Evolutionary conservation across 2,888 invertebrate species (phyloP).

Genomic region (Hirtodrosophila confusa): DNA sequence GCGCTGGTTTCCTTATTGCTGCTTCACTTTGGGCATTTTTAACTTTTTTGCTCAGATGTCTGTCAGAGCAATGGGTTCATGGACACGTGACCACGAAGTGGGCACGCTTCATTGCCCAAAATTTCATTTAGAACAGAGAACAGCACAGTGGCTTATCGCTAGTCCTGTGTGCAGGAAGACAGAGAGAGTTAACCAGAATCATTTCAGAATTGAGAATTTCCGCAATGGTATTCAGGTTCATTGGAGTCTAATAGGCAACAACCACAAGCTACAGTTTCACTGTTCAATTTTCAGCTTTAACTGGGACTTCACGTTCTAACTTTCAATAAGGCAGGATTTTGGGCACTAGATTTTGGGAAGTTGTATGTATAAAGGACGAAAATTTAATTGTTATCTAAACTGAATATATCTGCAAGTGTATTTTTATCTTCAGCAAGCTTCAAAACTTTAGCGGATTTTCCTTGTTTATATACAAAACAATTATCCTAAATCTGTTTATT

Average conservation of each 20-base stretch:
- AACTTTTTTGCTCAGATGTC: slow-evolving; percentile 61
- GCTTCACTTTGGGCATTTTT: slow-evolving; percentile 51
- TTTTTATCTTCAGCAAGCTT: too few species aligned
- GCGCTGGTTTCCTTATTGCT: slow-evolving; percentile 47
- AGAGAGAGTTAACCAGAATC: neutral
- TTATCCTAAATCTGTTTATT: neutral
- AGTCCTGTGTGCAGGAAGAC: neutral
- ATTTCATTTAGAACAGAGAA: slow-evolving; percentile 49
- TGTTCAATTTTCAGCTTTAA: too few species aligned
- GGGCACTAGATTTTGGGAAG: too few species aligned
- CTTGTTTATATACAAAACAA: neutral
- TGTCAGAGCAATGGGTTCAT: slow-evolving; percentile 55
- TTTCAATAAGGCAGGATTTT: too few species aligned
- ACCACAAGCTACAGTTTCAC: too few species aligned
- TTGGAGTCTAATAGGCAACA: too few species aligned
- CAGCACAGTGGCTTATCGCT: slow-evolving; percentile 9
- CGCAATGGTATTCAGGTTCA: neutral
- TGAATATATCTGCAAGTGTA: too few species aligned
- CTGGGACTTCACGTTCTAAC: too few species aligned
- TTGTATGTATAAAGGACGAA: too few species aligned
- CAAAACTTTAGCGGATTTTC: too few species aligned
- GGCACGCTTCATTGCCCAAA: slow-evolving; percentile 58
- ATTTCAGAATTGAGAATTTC: slow-evolving; percentile 1
- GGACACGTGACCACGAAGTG: slow-evolving; percentile 67
- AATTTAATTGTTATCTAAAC: too few species aligned